phyloP scores from a whole-genome alignment of 2,888 invertebrate genomes.

The Apantesis nais region DNA sequence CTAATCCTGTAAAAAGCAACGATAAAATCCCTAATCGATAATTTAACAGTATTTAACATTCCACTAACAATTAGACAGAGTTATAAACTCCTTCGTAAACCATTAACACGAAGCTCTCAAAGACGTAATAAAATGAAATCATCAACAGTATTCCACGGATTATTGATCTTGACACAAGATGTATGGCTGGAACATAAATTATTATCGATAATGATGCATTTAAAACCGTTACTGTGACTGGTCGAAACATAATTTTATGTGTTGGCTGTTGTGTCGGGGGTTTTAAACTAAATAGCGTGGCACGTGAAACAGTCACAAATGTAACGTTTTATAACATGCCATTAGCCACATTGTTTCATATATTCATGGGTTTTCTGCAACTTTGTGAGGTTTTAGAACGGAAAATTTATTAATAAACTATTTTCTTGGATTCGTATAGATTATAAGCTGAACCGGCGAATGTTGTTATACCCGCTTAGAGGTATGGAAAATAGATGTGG shows the following conservation, averaged over 20 bases:
- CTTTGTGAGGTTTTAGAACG: constrained; percentile 7
- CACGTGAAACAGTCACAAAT: constrained; percentile 27
- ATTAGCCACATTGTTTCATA: constrained; percentile 39
- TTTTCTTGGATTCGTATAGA: not conserved
- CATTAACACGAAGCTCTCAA: not conserved
- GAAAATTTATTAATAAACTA: constrained; percentile 16
- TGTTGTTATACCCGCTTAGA: no score
- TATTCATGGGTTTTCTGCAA: constrained; percentile 16
- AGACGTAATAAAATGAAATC: not conserved
- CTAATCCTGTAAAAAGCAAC: no score
- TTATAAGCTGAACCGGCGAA: no score
- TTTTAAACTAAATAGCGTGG: constrained; percentile 19
- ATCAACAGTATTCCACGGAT: constrained; percentile 6
- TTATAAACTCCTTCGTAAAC: not conserved
- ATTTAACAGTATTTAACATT: no score
- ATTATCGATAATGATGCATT: constrained; percentile 14
- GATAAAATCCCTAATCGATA: no score
- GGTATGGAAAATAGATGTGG: no score
- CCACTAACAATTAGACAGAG: not conserved
- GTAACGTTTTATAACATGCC: constrained; percentile 28
- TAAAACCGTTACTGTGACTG: constrained; percentile 6
- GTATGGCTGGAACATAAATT: constrained; percentile 8
- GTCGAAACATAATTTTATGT: constrained; percentile 22
- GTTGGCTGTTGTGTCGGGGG: not conserved
- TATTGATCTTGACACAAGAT: constrained; percentile 8